phyloP scores from a whole-genome alignment of 2,113 vertebrate species.

The Sterrhoptilus dennistouni region DNA sequence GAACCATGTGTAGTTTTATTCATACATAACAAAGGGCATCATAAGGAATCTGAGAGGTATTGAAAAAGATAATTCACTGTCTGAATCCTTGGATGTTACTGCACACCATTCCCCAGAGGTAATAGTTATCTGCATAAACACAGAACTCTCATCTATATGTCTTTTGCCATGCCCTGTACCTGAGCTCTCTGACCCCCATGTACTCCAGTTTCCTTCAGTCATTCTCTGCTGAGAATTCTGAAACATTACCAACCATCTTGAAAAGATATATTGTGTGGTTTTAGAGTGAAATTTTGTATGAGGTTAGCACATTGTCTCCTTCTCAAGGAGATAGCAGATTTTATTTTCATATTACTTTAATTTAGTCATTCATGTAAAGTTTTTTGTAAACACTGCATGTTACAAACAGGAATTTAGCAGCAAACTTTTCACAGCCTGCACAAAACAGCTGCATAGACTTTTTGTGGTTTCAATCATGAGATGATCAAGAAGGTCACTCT shows the following conservation, averaged over 20 bases:
- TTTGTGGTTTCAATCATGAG: neutral
- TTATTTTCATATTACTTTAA: neutral
- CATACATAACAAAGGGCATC: neutral
- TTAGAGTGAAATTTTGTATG: neutral
- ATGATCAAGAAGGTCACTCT: neutral
- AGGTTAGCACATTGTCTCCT: neutral
- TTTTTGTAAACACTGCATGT: neutral
- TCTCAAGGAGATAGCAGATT: neutral
- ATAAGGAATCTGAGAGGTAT: neutral
- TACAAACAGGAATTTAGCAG: neutral
- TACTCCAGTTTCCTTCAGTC: slow-evolving; percentile 24
- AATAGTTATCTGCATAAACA: neutral
- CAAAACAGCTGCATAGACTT: neutral
- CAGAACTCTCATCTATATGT: neutral
- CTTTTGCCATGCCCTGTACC: slow-evolving; percentile 3
- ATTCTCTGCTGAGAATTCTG: neutral
- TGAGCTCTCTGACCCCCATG: neutral
- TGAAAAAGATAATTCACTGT: neutral
- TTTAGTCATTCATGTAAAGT: neutral
- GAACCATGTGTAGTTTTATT: neutral
- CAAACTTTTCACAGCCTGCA: neutral
- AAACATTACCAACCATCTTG: neutral
- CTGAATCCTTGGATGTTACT: neutral
- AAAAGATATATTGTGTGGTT: neutral
- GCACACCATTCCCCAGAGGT: neutral